Conservation (phyloP, 2,888 invertebrate genomes). For the Teleiodes luculella region DNA sequence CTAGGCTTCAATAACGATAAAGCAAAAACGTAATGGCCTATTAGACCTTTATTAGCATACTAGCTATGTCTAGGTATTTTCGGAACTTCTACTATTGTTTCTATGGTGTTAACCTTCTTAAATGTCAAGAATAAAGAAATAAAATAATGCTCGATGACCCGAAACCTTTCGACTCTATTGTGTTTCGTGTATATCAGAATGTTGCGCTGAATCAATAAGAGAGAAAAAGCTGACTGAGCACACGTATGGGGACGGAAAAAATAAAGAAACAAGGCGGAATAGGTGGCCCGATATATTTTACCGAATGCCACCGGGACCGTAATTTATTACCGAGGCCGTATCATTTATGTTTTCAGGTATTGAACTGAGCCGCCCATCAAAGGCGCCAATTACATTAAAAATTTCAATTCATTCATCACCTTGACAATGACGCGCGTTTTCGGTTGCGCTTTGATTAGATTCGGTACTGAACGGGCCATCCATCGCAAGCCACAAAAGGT, state of each 20-base stretch:
- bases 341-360: conserved; percentile 24
- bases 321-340: conserved; percentile 25
- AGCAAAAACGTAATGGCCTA: background rate
- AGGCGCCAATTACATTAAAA: conserved; percentile 59
- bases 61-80: background rate
- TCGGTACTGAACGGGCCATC: conserved; percentile 56
- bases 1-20: background rate
- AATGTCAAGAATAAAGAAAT: background rate
- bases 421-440: conserved; percentile 29
- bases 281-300: conserved; percentile 28
- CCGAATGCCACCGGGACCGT: conserved; percentile 21
- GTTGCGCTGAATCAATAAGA: conserved; percentile 23
- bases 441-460: conserved; percentile 57
- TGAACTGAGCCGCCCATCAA: conserved; percentile 38
- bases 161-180: background rate
- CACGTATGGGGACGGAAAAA: conserved; percentile 26
- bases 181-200: conserved; percentile 7
- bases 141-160: background rate
- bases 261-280: conserved; percentile 23
- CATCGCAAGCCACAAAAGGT: conserved; percentile 64
- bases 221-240: conserved; percentile 24
- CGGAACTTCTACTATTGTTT: background rate
- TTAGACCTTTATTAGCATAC: background rate
- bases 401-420: conserved; percentile 60
- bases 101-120: background rate